Conservation (phyloP, 1,140 invertebrate genomes). For the Pollicipes pollicipes region DNA sequence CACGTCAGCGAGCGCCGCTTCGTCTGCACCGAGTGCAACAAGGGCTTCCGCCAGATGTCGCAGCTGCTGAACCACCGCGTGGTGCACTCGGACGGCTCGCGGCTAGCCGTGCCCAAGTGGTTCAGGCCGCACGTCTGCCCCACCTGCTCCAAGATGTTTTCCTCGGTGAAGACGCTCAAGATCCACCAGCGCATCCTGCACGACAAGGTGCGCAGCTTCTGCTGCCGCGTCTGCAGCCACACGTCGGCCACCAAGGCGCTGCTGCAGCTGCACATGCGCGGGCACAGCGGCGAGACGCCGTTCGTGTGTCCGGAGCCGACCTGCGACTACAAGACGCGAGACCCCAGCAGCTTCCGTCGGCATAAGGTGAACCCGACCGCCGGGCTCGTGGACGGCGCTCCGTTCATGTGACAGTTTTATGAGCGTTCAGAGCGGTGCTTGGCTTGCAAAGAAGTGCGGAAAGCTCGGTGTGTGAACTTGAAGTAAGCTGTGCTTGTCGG, state of each 20-base stretch:
- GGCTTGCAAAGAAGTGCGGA: no score
- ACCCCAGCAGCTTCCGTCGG: slow-evolving; percentile 27
- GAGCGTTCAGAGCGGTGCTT: no score
- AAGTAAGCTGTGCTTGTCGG: no score
- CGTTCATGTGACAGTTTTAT: no score
- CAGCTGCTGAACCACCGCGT: slow-evolving; percentile 43
- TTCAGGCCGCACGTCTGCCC: not conserved
- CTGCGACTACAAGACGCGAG: slow-evolving; percentile 23
- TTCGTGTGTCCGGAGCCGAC: slow-evolving; percentile 24
- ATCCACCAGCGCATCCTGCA: slow-evolving; percentile 24
- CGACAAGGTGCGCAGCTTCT: slow-evolving; percentile 22
- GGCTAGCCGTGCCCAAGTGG: not conserved
- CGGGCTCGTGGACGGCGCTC: no score
- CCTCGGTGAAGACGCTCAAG: not conserved
- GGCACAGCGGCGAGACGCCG: slow-evolving; percentile 36
- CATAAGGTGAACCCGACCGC: slow-evolving; percentile 29
- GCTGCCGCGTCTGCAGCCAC: slow-evolving; percentile 18
- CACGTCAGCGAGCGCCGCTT: slow-evolving; percentile 43
- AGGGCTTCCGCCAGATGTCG: slow-evolving; percentile 54
- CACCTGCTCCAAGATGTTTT: not conserved
- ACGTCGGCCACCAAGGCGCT: slow-evolving; percentile 16
- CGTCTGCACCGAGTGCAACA: slow-evolving; percentile 45
- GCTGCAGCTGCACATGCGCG: slow-evolving; percentile 26
- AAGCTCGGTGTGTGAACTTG: no score
- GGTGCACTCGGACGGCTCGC: not conserved